A percentile compares a stretch with the other conserved stretches of the same genome.
phyloP scores from a whole-genome alignment of 2,888 invertebrate species.

The Diloba caeruleocephala region DNA sequence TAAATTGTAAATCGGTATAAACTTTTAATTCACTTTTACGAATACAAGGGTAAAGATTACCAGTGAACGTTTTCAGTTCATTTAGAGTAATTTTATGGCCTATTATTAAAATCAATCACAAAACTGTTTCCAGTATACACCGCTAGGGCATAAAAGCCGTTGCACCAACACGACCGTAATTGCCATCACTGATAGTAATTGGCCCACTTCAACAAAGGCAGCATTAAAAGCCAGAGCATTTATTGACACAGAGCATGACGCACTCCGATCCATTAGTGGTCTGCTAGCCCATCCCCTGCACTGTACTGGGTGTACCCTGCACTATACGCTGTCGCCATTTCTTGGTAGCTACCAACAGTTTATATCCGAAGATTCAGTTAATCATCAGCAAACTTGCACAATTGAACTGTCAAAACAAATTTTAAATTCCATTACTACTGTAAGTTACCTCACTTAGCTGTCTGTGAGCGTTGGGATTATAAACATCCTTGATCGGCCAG shows the following conservation, averaged over 20 bases:
- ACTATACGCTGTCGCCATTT: slow-evolving; percentile 22
- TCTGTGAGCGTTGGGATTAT: slow-evolving; percentile 4
- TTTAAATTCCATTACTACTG: slow-evolving; percentile 7
- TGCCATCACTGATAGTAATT: slow-evolving; percentile 74
- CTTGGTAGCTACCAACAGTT: slow-evolving; percentile 7
- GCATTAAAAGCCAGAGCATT: slow-evolving; percentile 76
- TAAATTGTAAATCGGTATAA: slow-evolving; percentile 36
- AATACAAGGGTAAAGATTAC: slow-evolving; percentile 19
- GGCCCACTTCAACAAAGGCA: slow-evolving; percentile 78
- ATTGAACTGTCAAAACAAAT: slow-evolving; percentile 5
- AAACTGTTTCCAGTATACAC: slow-evolving; percentile 22
- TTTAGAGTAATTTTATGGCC: slow-evolving; percentile 43
- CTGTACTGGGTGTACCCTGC: slow-evolving; percentile 14
- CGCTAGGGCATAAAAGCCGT: slow-evolving; percentile 37
- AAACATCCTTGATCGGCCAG: slow-evolving; percentile 7
- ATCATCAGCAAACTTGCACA: slow-evolving; percentile 2
- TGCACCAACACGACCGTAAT: slow-evolving; percentile 66
- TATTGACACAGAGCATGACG: slow-evolving; percentile 79
- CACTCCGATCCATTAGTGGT: slow-evolving; percentile 77
- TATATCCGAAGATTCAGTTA: background rate
- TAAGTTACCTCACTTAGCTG: slow-evolving; percentile 4
- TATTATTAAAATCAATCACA: slow-evolving; percentile 55
- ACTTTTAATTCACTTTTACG: slow-evolving; percentile 40
- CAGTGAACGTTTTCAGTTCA: slow-evolving; percentile 22
- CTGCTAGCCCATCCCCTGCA: slow-evolving; percentile 55